Evolutionary conservation across 2,888 invertebrate genomes (phyloP), one percentile per base, ranked within the genome.

Genomic region (Himalopsyche anomala): DNA sequence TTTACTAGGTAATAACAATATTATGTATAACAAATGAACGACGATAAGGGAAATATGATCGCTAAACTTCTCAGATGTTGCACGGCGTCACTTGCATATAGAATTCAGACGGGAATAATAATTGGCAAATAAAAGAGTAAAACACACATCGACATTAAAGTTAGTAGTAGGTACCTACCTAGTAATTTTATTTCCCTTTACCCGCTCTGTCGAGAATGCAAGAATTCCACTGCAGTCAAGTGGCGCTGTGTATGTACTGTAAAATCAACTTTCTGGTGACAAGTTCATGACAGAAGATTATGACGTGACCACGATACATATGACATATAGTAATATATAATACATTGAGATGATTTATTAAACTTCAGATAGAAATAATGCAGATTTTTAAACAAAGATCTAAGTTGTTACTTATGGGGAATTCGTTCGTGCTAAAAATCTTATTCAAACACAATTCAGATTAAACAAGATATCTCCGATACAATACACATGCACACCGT

Each of bases 231-330:
- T 15, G 74, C 36, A 74, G 36, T 36, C 28, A 74, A 74, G 74
- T 36, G 28, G 74, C 36, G 28, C 36, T 74, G 74, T 9, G 74
- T 74, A 38, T 5, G 36, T 74, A 74, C 74, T 74, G 74, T 74
- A 74, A 74, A 74, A 12, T 74, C 74, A 74, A 74, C 74, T 74
- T 74, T 28, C 36, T 74, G 15, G 28, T 74, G 74, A 74, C 74
- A 74, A 74, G 74, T 74, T 69, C 74, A 74, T 74, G 38, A 36
- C 36, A 15, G 36, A 74, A 11, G 28, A 74, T 62, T 62, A 62
- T 62, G 62, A 74, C 74, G 74, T 12, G 74, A 36, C 15, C 74
- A 38, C 36, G 15, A 74, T 74, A 9, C 4, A 11, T 19, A 62
- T 19, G 11, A n/a, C 19, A 62, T 19, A 2, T 15, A 62, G 9